These are phyloP conservation scores for Caretta caretta DNA, from an alignment of 2,113 vertebrate genomes.

Conservation along the genomic window DNA sequence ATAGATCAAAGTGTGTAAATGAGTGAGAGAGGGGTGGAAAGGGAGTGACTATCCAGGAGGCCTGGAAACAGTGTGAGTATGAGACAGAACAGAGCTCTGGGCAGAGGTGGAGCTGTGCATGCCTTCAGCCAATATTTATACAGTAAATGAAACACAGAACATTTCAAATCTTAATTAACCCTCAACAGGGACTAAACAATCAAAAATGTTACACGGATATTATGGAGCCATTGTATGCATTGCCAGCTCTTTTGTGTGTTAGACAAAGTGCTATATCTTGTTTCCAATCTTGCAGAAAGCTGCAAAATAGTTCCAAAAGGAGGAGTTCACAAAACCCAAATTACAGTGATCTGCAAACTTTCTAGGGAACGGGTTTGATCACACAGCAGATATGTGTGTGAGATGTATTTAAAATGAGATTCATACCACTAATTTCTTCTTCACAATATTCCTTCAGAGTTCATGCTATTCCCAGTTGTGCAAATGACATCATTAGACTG, in stretches of 20 bases:
- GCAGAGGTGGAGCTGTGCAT: background rate
- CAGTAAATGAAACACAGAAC: background rate
- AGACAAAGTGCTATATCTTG: background rate
- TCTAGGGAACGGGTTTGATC: background rate
- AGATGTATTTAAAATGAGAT: background rate
- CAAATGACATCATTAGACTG: conserved; percentile 58
- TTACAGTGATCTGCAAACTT: background rate
- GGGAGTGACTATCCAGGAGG: background rate
- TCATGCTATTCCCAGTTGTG: conserved; percentile 46
- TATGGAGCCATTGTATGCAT: background rate
- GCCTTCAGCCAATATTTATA: background rate
- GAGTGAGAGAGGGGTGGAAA: background rate
- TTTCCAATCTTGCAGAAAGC: background rate
- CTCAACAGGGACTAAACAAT: background rate
- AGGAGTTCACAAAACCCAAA: background rate
- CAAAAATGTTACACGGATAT: background rate
- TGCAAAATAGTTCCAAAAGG: background rate
- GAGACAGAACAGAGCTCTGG: background rate
- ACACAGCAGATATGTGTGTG: background rate
- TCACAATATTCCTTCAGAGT: conserved; percentile 41
- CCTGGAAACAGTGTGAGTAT: background rate
- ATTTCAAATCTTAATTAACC: background rate
- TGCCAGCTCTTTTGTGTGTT: background rate
- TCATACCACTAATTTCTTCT: conserved; percentile 24
- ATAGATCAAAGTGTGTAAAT: background rate